Percentiles rank a stretch among this genome's conserved stretches.
Evolutionary conservation across 2,797 vertebrate species (phyloP).

Genomic region (Cetoscarus ocellatus): DNA sequence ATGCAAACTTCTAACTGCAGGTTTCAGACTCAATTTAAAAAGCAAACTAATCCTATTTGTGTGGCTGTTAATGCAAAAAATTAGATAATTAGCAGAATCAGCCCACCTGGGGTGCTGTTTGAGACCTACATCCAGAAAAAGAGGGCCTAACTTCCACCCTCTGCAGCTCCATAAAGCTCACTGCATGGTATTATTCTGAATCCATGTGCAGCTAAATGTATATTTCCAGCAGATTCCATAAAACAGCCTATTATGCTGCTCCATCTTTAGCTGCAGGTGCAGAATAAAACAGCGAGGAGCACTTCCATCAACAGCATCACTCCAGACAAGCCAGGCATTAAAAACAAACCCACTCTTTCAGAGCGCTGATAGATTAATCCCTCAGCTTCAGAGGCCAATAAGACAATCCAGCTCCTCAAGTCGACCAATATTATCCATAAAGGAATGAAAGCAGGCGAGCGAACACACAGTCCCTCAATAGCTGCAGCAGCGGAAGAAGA

Average conservation of each 20-base stretch:
- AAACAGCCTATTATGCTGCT: constrained; percentile 33
- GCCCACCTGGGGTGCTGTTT: background rate
- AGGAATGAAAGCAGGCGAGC: constrained; percentile 19
- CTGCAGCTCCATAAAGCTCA: constrained; percentile 11
- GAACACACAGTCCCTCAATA: constrained; percentile 26
- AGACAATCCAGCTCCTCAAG: constrained; percentile 41
- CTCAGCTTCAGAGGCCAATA: constrained; percentile 58
- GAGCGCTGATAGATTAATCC: constrained; percentile 49
- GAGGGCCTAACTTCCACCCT: constrained; percentile 24
- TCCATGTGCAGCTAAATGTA: constrained; percentile 6
- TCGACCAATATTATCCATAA: constrained; percentile 46
- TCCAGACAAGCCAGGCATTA: constrained; percentile 41
- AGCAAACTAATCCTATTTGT: too few relatives aligned
- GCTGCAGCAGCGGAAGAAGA: background rate
- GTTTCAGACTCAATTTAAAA: too few relatives aligned
- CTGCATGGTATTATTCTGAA: constrained; percentile 3
- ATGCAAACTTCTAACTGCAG: too few relatives aligned
- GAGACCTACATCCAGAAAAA: constrained; percentile 8
- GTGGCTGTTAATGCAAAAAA: too few relatives aligned
- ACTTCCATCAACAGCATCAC: constrained; percentile 54
- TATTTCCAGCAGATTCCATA: constrained; percentile 26
- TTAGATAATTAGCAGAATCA: background rate
- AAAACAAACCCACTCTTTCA: constrained; percentile 51
- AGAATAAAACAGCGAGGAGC: constrained; percentile 30
- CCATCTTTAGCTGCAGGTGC: constrained; percentile 42